Base-by-base conservation (phyloP, 2,797 vertebrate genomes). In the Betta splendens region DNA sequence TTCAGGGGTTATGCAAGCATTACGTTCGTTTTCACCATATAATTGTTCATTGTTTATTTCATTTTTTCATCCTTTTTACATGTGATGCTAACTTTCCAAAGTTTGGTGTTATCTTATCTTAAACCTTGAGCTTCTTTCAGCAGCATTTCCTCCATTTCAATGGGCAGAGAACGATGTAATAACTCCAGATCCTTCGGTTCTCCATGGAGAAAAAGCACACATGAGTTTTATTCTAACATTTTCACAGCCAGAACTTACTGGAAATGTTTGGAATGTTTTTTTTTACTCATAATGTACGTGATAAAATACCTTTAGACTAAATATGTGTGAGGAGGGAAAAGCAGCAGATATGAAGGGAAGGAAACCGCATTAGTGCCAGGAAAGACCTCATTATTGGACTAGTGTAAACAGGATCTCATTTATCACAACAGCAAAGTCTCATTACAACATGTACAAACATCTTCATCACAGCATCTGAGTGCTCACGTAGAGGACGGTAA, bases 301-400 rank as follows among this genome's bases (percentile, higher is more conserved):
- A 56, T 40, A 68, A 45, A 20, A 31, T 51, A 39, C 18, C 51
- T 10, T 9, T 28, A 28, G 7, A 39, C 25, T 62, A 54, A 55
- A 47, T 18, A 12, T 12, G 29, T 21, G 38, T 58, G 49, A 51
- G 11, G 11, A 9, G 49, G 15, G 15, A 23, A 32, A 72, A 47
- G 39, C 25, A 37, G 48, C 12, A 62, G 43, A 63, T 66, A 58
- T 33, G 20, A 49, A 18, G 80, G 81, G 80, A 79, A 83, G 80
- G 77, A 85, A 86, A 66, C 28, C 1, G 45, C 56, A 56, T 54
- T 7, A 13, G 22, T 15, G 20, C 20, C 76, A 72, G 72, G 70
- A 85, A 84, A 43, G 5, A 3, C 3, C 48, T 75, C 53, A n/a
- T 16, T 32, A 32, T 32, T 32, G 31, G 31, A 15, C 11, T 5